Percentiles rank a stretch among this genome's conserved stretches.
phyloP scores from a whole-genome alignment of 2,113 vertebrate genomes.

The Lontra canadensis region DNA sequence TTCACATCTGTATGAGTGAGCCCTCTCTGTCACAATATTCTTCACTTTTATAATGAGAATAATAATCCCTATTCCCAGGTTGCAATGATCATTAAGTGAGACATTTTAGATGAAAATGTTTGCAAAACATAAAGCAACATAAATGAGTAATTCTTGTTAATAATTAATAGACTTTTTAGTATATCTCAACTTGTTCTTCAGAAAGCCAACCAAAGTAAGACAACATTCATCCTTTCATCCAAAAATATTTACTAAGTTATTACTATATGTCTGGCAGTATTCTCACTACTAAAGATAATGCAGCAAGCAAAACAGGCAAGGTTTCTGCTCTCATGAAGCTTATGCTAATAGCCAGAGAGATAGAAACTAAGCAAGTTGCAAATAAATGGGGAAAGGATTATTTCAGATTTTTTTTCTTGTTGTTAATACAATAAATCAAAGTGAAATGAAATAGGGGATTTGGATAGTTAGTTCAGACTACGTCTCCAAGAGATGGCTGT shows the following conservation, averaged over 20 bases:
- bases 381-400: neutral
- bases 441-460: neutral
- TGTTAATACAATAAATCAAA: neutral
- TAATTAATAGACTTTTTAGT: constrained; percentile 4
- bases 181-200: neutral
- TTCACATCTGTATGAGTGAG: neutral
- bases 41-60: neutral
- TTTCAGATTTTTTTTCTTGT: neutral
- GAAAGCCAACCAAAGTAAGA: neutral
- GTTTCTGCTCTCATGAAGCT: neutral
- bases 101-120: constrained; percentile 35
- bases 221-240: neutral
- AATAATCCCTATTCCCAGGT: neutral
- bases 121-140: constrained; percentile 11
- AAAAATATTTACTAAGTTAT: neutral
- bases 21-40: neutral
- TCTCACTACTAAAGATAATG: neutral
- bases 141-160: constrained; percentile 12
- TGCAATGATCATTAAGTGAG: neutral
- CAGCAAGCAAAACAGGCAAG: neutral
- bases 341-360: neutral
- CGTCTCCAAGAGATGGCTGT: neutral
- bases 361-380: neutral
- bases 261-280: neutral
- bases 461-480: neutral